phyloP scores from a whole-genome alignment of 2,113 vertebrate genomes.

The Charadrius vociferus region DNA sequence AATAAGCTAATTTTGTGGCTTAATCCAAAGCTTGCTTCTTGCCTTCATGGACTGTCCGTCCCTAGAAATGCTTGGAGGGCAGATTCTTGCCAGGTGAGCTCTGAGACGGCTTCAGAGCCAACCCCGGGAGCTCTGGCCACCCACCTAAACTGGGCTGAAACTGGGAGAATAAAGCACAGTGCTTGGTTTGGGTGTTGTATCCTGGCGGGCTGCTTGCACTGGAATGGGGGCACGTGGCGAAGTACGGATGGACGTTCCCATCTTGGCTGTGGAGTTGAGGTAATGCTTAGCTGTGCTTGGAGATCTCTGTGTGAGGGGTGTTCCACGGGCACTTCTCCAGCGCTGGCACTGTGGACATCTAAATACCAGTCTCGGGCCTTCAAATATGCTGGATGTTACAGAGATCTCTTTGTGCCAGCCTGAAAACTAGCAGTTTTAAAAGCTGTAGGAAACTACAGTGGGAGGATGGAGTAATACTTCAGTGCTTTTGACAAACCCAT shows the following conservation, averaged over 20 bases:
- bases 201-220: not conserved
- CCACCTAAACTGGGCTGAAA: not conserved
- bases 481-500: not conserved
- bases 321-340: fast-evolving
- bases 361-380: fast-evolving
- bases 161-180: fast-evolving
- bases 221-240: fast-evolving
- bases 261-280: not conserved
- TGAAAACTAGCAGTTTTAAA: not conserved
- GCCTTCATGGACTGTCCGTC: not conserved
- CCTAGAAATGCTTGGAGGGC: not conserved
- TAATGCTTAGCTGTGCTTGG: not conserved
- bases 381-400: fast-evolving
- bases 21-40: not conserved
- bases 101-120: not conserved
- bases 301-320: not conserved
- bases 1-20: not conserved
- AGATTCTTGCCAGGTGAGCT: not conserved
- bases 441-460: not conserved
- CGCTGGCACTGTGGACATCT: fast-evolving
- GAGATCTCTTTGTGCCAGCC: not conserved
- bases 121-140: not conserved
- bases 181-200: not conserved
- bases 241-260: fast-evolving
- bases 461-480: not conserved